Evolutionary conservation across 2,888 invertebrate genomes (phyloP), one percentile per base, ranked within the genome.

Genomic region (Hoplodrina blanda): DNA sequence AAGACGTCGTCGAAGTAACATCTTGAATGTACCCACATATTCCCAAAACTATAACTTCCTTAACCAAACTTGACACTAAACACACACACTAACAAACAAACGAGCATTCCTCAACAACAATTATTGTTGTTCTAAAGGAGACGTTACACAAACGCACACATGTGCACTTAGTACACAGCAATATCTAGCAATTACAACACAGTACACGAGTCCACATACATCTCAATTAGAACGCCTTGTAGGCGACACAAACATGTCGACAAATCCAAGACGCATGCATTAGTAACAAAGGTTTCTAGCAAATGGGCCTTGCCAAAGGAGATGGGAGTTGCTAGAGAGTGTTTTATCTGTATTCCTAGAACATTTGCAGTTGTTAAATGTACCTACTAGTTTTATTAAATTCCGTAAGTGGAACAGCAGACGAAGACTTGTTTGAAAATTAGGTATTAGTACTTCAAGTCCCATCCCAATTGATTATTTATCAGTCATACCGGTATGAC

Each of bases 151-250:
- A 8, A 41, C 13, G 17, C 46, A 72, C 33, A 53, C 64, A 53
- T 62, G 56, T 50, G 44, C 13, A 17, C 46, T 17, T 19, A 37
- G 50, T 62, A 25, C 64, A 61, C 46, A 44, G 19, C 64, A 37
- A 41, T 57, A 65, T 37, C 57, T n/a, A 66, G 57, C 60, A 64
- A 73, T 68, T 68, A 71, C 57, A 41, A 70, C 64, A 59, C 54
- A 63, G 62, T 62, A 72, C 62, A 63, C 49, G 41, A 59, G 62
- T 70, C 73, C 52, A 69, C 69, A 62, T 62, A 67, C 60, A 71
- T 74, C 70, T 75, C 73, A 76, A 80, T 82, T 80, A 80, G 67
- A 61, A 71, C 70, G 62, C 75, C 67, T 66, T 57, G 69, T 61
- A 65, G 61, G 52, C 70, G 75, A 72, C 68, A 74, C 63, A 77